phyloP scores from a whole-genome alignment of 2,888 invertebrate genomes.

The Halocaridina rubra region DNA sequence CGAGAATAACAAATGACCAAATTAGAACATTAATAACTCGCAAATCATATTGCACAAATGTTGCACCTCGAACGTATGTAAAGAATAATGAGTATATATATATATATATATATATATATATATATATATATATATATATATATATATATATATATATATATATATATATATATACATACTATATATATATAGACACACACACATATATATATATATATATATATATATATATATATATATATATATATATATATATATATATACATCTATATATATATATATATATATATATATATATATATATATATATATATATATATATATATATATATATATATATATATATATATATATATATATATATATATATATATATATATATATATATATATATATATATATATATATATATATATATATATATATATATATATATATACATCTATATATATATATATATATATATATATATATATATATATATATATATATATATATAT shows the following conservation, averaged over 20 bases:
- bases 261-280: not conserved
- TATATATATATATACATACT: not conserved
- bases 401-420: not conserved
- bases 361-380: not conserved
- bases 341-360: not conserved
- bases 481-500: no score
- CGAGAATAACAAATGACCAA: no score
- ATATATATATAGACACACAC: not conserved
- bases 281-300: not conserved
- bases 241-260: not conserved
- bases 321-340: not conserved
- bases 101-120: no score
- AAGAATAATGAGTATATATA: no score
- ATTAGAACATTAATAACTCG: no score
- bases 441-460: no score
- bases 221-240: not conserved
- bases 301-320: not conserved
- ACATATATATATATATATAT: not conserved
- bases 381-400: not conserved
- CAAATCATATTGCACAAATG: no score
- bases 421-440: not conserved
- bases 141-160: not conserved
- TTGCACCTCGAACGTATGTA: no score
- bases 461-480: no score
- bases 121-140: not conserved